Base-by-base conservation (phyloP, 2,888 invertebrate genomes). In the Pachliopta kotzebuea region DNA sequence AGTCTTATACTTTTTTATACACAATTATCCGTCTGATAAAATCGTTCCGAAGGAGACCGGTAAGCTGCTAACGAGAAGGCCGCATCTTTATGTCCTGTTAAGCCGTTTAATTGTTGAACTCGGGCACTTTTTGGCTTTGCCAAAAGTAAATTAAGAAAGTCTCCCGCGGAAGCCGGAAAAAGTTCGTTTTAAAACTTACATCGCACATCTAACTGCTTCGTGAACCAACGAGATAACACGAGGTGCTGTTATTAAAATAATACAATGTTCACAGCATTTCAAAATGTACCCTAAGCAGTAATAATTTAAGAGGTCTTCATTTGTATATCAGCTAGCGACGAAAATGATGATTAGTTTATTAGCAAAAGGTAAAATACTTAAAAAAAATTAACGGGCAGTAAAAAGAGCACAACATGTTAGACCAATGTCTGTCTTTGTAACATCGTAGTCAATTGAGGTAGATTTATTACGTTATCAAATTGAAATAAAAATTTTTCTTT, bases 21-120 rank as follows among this genome's bases (percentile, higher is more conserved):
- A 24, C 61, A 57, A 65, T 83, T 78, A 80, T 72, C 71, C 72
- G 71, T 73, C 70, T 75, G 71, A 76, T 73, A 75, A 75, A 77
- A 79, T 80, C 74, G 73, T 57, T 54, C 56, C 53, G 29, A 54
- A 23, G 68, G 70, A 72, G 69, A 69, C 72, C 72, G 74, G 74
- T 74, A 74, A 72, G 76, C 77, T 73, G 73, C 70, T 69, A 74
- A 74, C 68, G 73, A 76, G 75, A 70, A 74, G 74, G 69, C 71
- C 73, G 67, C 74, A 73, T 77, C 83, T 85, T 81, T 84, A 77
- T 76, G 73, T 68, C 71, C 76, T 79, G 80, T 81, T 80, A 82
- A 83, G 76, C 77, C 78, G 79, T 81, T 65, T 76, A 77, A 78
- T 80, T 81, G 84, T 79, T 78, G 74, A 84, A 84, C 76, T 85